A percentile compares a stretch with the other conserved stretches of the same genome.
Evolutionary conservation across 2,888 invertebrate species (phyloP).

Genomic region (Nomada flava): DNA sequence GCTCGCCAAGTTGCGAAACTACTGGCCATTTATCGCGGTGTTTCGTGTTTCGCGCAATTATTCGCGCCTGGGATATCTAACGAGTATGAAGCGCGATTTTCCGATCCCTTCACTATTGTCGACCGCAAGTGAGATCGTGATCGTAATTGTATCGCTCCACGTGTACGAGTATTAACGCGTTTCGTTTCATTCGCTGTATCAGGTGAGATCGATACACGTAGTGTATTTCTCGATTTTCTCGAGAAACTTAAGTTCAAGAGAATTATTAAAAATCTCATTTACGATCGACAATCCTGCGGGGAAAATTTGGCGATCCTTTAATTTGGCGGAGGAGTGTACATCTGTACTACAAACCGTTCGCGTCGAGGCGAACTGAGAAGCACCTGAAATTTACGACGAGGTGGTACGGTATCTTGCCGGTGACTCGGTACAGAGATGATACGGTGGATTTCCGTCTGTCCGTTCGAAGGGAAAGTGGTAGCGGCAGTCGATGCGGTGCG

Average conservation of each 20-base stretch:
- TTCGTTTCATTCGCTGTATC: conserved; percentile 26
- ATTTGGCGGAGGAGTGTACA: too few relatives aligned
- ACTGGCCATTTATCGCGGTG: conserved; percentile 10
- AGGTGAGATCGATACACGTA: conserved; percentile 1
- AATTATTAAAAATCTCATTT: neutral
- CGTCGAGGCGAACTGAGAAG: too few relatives aligned
- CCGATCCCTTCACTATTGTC: conserved; percentile 27
- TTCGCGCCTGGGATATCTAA: conserved; percentile 27
- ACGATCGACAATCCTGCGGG: neutral
- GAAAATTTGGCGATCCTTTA: too few relatives aligned
- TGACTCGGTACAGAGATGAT: conserved; percentile 13
- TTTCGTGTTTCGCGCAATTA: conserved; percentile 27
- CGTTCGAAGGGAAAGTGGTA: conserved; percentile 39
- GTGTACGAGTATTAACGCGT: neutral
- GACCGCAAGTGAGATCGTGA: conserved; percentile 26
- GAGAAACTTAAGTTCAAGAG: neutral
- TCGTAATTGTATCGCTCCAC: conserved; percentile 1
- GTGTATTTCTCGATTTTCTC: neutral
- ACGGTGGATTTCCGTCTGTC: conserved; percentile 27
- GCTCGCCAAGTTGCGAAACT: conserved; percentile 7
- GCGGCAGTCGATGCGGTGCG: conserved; percentile 26
- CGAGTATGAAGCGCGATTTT: conserved; percentile 6
- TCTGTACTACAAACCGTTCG: too few relatives aligned
- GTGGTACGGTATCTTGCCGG: neutral
- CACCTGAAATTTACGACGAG: neutral